Evolutionary conservation across 2,113 vertebrate genomes (phyloP), one percentile per base, ranked within the genome.

Genomic region (Syngnathus scovelli): DNA sequence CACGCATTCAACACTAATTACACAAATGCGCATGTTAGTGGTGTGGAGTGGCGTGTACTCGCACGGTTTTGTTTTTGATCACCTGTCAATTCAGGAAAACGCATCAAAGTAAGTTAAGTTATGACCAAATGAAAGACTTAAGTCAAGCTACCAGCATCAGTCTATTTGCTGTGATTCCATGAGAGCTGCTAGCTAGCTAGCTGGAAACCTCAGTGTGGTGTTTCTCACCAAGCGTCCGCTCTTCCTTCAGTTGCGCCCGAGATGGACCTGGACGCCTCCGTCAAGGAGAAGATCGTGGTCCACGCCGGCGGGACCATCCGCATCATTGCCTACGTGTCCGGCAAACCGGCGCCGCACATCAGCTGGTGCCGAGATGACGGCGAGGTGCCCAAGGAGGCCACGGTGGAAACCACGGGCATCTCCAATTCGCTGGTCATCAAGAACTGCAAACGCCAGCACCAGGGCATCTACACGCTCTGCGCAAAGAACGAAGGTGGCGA

Each of bases 401-500:
- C 64, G 58, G 90, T 98, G 87, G 97, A 99, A 87, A 92, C 86
- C 13, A 99, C 97, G 2, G 93, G 93, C 64, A 98, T 99, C 64
- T 98, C 96, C 75, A 98, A 96, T 52, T 94, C 96, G 61, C 78
- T 99, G 88, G 93, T 99, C 60, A 98, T 99, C 72, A 99, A 94
- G 85, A 95, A 94, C 55, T 99, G 96, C 87, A 92, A 90, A 79
- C 91, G 97, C 63, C 91, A 92, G 39, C 95, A 99, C 63, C 97
- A 99, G 83, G 97, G 97, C 23, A 76, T 98, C 66, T 99, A 99
- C 64, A 98, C 93, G 1, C 92, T 99, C 68, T 90, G 92, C 59
- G 97, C 96, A 79, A 99, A 98, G 91, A 99, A 99, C 62, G 95
- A 89, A 2, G 97, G 93, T 4, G 97, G 97, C 41, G 97, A 99